Conservation (phyloP, 1,140 invertebrate genomes). For the Portunus trituberculatus region DNA sequence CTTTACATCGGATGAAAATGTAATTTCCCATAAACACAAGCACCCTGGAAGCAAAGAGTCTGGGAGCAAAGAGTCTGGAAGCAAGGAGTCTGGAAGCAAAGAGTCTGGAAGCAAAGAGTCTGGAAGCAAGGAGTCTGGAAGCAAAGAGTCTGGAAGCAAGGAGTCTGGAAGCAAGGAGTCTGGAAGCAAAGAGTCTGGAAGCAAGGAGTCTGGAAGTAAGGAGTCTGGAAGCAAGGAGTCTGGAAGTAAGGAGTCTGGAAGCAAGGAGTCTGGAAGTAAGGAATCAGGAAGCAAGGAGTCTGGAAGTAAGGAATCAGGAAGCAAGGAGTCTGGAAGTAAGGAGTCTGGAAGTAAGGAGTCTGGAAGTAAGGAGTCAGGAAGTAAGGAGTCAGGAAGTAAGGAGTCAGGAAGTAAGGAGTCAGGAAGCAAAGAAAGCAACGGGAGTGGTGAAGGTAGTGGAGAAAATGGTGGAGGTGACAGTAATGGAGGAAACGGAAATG, state of each 20-base stretch:
- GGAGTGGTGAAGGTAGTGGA: background rate
- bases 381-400: background rate
- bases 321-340: background rate
- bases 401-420: conserved; percentile 29
- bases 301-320: background rate
- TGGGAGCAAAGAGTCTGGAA: background rate
- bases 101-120: conserved; percentile 2
- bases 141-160: conserved; percentile 42
- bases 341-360: conserved; percentile 26
- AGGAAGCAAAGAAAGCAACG: background rate
- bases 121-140: conserved; percentile 44
- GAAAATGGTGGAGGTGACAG: background rate
- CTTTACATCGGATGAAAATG: background rate
- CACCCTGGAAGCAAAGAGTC: no score
- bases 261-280: conserved; percentile 34
- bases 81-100: background rate
- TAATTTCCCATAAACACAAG: no score
- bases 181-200: conserved; percentile 2
- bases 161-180: conserved; percentile 37
- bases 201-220: conserved; percentile 37
- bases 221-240: conserved; percentile 6
- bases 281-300: conserved; percentile 27
- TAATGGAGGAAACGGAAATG: background rate
- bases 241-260: conserved; percentile 28
- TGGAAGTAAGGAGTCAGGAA: background rate